A percentile compares a stretch with the other conserved stretches of the same genome.
These are phyloP conservation scores for Epinephelus cyanopodus DNA, from an alignment of 2,113 vertebrate species.

Conservation along the genomic window DNA sequence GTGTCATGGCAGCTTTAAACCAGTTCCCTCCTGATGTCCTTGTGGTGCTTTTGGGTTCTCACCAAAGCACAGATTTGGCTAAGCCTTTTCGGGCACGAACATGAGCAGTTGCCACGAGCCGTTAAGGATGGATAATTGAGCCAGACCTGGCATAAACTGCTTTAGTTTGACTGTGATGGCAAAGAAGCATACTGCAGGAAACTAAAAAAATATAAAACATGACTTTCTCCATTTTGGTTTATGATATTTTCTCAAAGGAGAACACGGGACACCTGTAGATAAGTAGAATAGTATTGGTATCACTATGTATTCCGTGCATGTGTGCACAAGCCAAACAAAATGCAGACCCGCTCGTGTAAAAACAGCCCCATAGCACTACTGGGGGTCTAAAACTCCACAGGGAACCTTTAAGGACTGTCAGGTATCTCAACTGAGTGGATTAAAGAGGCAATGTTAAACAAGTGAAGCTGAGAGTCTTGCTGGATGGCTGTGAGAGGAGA, in stretches of 20 bases:
- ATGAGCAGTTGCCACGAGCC: conserved; percentile 22
- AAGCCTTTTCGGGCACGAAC: conserved; percentile 15
- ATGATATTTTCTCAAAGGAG: background rate
- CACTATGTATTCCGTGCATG: background rate
- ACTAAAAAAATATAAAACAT: background rate
- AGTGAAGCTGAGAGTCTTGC: conserved; percentile 1
- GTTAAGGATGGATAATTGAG: conserved; percentile 27
- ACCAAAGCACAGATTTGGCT: conserved; percentile 53
- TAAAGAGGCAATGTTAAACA: conserved; percentile 17
- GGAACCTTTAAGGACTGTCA: conserved; percentile 4
- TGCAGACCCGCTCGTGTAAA: background rate
- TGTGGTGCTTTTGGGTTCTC: conserved; percentile 41
- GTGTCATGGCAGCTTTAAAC: conserved; percentile 65
- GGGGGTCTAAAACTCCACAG: conserved; percentile 6
- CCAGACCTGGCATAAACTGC: conserved; percentile 6
- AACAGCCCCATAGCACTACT: background rate
- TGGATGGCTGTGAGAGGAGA: conserved; percentile 15
- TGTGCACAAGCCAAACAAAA: background rate
- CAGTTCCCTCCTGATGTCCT: conserved; percentile 23
- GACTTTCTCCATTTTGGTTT: background rate
- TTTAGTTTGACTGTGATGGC: conserved; percentile 16
- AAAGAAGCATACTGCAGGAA: background rate
- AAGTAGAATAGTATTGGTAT: background rate
- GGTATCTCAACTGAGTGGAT: conserved; percentile 1
- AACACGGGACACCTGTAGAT: background rate